Percentiles rank a stretch among this genome's conserved stretches.
Evolutionary conservation across 2,797 vertebrate species (phyloP).

Genomic region (Australoheros facetus): DNA sequence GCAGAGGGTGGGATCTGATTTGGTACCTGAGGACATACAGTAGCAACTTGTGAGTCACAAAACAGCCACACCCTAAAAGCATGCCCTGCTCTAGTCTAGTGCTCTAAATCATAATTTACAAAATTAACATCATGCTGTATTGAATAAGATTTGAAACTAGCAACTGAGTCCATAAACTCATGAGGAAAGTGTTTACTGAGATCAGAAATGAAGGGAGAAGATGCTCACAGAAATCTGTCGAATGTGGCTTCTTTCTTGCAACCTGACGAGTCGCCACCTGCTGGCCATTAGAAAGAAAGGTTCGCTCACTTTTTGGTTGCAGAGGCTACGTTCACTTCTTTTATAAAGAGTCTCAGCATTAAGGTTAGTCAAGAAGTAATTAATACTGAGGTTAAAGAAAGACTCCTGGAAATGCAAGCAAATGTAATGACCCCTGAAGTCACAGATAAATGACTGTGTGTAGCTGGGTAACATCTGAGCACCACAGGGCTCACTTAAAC

Average conservation of each 20-base stretch:
- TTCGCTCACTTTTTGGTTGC: neutral
- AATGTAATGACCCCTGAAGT: neutral
- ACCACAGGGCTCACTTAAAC: constrained; percentile 54
- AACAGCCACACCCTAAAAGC: neutral
- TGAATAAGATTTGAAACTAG: neutral
- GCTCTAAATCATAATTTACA: neutral
- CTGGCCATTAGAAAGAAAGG: neutral
- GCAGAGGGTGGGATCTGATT: neutral
- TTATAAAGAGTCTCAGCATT: neutral
- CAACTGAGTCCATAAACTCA: neutral
- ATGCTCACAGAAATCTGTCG: neutral
- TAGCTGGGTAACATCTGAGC: constrained; percentile 36
- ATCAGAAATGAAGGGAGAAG: neutral
- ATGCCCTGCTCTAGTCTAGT: neutral
- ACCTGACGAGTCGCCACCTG: neutral
- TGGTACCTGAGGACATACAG: neutral
- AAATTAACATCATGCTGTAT: neutral
- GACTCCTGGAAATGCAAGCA: neutral
- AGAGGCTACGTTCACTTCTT: neutral
- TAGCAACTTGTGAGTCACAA: neutral
- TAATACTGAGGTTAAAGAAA: neutral
- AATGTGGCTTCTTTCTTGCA: neutral
- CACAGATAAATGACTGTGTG: neutral
- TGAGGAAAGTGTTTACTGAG: neutral
- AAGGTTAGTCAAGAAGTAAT: neutral